A percentile compares a stretch with the other conserved stretches of the same genome.
These are phyloP conservation scores for Ctenosaura bakeri DNA, from an alignment of 2,797 vertebrate species.

Conservation along the genomic window DNA sequence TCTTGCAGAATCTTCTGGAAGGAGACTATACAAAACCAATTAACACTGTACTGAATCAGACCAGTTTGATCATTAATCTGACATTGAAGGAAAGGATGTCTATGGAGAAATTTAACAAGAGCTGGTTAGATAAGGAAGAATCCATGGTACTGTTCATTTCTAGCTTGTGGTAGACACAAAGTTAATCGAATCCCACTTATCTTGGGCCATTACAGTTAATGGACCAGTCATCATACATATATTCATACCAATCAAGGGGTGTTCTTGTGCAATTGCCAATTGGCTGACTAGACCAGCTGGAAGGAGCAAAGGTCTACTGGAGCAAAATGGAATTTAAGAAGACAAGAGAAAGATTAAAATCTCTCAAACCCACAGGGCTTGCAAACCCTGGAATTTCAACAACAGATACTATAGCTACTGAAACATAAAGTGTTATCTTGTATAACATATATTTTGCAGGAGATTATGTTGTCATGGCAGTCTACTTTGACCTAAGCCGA, in stretches of 20 bases:
- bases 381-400: background rate
- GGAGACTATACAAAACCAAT: background rate
- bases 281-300: background rate
- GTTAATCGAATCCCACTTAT: constrained; percentile 23
- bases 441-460: constrained; percentile 81
- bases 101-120: background rate
- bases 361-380: background rate
- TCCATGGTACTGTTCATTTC: background rate
- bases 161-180: constrained; percentile 13
- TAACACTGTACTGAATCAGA: background rate
- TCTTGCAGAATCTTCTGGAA: background rate
- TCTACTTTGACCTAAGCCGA: constrained; percentile 98
- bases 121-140: background rate
- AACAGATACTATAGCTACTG: background rate
- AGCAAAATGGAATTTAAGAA: background rate
- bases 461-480: constrained; percentile 97
- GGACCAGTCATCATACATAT: background rate
- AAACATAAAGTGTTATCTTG: background rate
- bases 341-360: background rate
- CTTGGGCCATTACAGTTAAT: constrained; percentile 13
- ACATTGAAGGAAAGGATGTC: background rate
- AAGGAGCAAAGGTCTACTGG: background rate
- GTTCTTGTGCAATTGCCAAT: constrained; percentile 1
- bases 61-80: constrained; percentile 4
- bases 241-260: background rate